phyloP scores from a whole-genome alignment of 2,797 vertebrate species.

The Schizothorax lantsangensis region DNA sequence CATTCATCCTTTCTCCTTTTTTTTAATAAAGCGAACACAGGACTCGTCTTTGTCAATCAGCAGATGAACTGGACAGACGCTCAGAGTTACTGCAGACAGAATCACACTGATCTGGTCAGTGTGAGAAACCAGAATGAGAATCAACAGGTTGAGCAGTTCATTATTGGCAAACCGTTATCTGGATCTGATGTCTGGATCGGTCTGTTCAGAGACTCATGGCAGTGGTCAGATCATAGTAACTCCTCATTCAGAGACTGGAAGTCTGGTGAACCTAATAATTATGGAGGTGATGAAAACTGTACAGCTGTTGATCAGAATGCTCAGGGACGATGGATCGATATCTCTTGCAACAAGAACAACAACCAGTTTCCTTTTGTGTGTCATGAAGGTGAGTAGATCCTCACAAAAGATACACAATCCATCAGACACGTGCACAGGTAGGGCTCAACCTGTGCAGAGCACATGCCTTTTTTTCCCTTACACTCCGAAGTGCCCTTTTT shows the following conservation, averaged over 20 bases:
- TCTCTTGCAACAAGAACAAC: fast-evolving
- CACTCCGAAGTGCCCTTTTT: too few relatives aligned
- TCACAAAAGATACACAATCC: background rate
- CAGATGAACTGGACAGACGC: fast-evolving
- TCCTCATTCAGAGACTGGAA: background rate
- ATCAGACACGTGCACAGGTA: too few relatives aligned
- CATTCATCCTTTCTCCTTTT: background rate
- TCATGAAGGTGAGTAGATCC: slow-evolving; percentile 17
- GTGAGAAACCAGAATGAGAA: background rate
- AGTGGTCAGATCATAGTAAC: slow-evolving; percentile 21
- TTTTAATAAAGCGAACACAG: background rate
- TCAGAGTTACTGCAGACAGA: slow-evolving; percentile 12
- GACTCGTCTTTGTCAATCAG: background rate
- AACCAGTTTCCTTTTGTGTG: fast-evolving
- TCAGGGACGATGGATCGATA: fast-evolving
- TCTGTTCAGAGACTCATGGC: slow-evolving; percentile 17
- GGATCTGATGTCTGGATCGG: background rate
- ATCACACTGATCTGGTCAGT: background rate
- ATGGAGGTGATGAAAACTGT: fast-evolving
- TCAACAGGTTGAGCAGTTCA: background rate
- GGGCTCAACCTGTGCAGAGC: too few relatives aligned
- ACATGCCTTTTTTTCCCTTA: too few relatives aligned
- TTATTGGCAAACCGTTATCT: fast-evolving
- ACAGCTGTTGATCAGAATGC: fast-evolving
- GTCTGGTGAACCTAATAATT: fast-evolving